These are phyloP conservation scores for Ferrisia virgata DNA, from an alignment of 2,888 invertebrate species.

Conservation along the genomic window DNA sequence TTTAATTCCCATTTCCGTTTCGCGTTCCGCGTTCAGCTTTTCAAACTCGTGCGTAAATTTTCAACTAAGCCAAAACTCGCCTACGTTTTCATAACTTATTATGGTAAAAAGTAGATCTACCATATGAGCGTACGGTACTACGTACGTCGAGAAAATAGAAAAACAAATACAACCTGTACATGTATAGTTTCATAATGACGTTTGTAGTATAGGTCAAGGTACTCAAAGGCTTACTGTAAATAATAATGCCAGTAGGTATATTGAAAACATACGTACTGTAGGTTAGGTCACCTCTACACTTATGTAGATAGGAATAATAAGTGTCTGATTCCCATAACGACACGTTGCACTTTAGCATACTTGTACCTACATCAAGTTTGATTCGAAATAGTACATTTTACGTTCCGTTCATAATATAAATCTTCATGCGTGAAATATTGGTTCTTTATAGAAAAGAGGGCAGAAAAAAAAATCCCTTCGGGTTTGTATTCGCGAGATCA, in stretches of 20 bases:
- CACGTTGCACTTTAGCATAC: no score
- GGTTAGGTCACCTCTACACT: no score
- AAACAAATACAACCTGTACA: background rate
- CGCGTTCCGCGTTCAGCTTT: background rate
- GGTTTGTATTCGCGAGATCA: background rate
- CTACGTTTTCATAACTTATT: background rate
- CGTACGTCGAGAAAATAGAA: background rate
- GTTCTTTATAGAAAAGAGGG: background rate
- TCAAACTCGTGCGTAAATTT: background rate
- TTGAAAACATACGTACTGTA: no score
- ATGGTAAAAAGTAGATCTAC: background rate
- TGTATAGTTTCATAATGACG: background rate
- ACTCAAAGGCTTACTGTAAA: background rate
- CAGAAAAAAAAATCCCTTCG: background rate
- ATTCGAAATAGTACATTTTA: no score
- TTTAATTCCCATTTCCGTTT: constrained; percentile 1
- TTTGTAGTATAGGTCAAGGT: background rate
- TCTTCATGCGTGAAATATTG: background rate
- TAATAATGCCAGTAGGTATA: background rate
- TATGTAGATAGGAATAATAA: no score
- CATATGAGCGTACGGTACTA: no score
- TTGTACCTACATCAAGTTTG: no score
- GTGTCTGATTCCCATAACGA: no score
- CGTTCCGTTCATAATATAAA: no score
- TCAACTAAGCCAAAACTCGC: background rate